These are phyloP conservation scores for Danio rerio DNA, from an alignment of 2,113 vertebrate species.

Conservation along the genomic window DNA sequence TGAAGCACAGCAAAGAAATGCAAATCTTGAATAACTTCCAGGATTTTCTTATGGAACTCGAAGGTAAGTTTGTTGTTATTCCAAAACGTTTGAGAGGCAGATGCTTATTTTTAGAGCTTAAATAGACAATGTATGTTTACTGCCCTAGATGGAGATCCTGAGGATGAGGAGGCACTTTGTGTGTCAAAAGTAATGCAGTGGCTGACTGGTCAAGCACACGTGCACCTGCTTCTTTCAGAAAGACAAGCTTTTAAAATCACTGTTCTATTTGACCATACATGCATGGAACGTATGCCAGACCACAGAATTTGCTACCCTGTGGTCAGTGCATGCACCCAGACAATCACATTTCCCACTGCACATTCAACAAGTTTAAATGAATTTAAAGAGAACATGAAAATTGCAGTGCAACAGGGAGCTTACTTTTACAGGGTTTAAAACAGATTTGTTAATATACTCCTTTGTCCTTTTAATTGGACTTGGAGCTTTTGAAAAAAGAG, in stretches of 20 bases:
- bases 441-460: too few relatives aligned
- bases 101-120: too few relatives aligned
- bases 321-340: conserved; percentile 37
- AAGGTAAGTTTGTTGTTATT: too few relatives aligned
- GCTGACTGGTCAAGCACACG: conserved; percentile 17
- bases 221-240: conserved; percentile 16
- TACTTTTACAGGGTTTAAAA: conserved; percentile 4
- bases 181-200: conserved; percentile 10
- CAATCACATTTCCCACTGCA: conserved; percentile 32
- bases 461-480: background rate
- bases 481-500: background rate
- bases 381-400: conserved; percentile 13
- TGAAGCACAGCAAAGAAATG: too few relatives aligned
- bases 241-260: conserved; percentile 36
- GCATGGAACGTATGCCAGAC: conserved; percentile 24
- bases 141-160: background rate
- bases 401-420: background rate
- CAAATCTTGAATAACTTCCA: too few relatives aligned
- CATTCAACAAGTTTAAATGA: background rate
- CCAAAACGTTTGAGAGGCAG: too few relatives aligned
- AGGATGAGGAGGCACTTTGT: conserved; percentile 18
- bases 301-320: conserved; percentile 33
- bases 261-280: conserved; percentile 9
- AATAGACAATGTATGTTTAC: too few relatives aligned
- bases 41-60: too few relatives aligned